Percentiles rank a stretch among this genome's conserved stretches.
Conservation (phyloP, 2,888 invertebrate species). For the Drosophila subsilvestris region DNA sequence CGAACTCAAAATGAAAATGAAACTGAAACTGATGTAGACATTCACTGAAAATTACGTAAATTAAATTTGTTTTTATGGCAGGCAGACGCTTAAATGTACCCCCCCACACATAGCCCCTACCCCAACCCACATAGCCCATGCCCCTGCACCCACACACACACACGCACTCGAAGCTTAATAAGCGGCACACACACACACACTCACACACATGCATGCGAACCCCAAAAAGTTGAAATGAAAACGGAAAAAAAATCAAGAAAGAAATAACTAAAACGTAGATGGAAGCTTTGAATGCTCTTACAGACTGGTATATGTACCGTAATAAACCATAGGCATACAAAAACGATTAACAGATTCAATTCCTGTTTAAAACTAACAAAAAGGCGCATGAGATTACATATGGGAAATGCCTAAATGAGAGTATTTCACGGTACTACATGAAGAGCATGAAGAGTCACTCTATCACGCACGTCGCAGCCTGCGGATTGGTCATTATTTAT, state of each 20-base stretch:
- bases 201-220: constrained; percentile 28
- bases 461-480: too few species aligned
- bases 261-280: neutral
- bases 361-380: too few species aligned
- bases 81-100: constrained; percentile 64
- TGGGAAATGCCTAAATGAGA: too few species aligned
- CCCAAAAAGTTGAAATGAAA: constrained; percentile 68
- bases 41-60: constrained; percentile 79
- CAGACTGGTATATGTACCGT: neutral
- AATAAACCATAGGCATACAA: too few species aligned
- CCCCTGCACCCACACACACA: constrained; percentile 17
- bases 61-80: constrained; percentile 78
- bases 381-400: too few species aligned
- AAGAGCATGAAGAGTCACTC: too few species aligned
- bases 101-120: neutral
- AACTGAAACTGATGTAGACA: constrained; percentile 78
- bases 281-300: neutral
- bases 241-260: constrained; percentile 16
- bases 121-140: neutral
- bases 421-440: too few species aligned
- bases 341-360: too few species aligned
- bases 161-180: constrained; percentile 62
- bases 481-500: too few species aligned
- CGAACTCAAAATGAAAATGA: constrained; percentile 52
- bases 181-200: constrained; percentile 45